These are phyloP conservation scores for Helarctos malayanus DNA, from an alignment of 2,797 vertebrate species.

Conservation along the genomic window DNA sequence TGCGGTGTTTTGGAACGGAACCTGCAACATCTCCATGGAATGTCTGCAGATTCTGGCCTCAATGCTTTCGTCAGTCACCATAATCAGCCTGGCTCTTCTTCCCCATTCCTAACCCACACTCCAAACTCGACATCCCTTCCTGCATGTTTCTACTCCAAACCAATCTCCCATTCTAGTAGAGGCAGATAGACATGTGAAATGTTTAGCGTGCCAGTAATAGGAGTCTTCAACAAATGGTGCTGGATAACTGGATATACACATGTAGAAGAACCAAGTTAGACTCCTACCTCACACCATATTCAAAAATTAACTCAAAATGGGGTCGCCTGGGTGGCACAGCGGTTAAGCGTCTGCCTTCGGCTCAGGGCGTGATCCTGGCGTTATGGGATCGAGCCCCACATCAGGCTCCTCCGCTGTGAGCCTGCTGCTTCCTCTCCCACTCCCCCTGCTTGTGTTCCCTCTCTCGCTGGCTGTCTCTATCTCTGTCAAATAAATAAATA, in stretches of 20 bases:
- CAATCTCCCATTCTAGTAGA: background rate
- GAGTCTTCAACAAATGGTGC: background rate
- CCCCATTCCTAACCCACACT: background rate
- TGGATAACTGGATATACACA: background rate
- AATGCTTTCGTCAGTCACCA: background rate
- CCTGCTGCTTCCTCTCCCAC: too few relatives aligned
- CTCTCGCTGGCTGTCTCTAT: too few relatives aligned
- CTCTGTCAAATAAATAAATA: too few relatives aligned
- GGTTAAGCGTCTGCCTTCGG: too few relatives aligned
- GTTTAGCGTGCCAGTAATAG: background rate
- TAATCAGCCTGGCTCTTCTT: background rate
- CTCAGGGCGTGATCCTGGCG: too few relatives aligned
- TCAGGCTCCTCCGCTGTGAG: too few relatives aligned
- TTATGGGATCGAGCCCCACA: too few relatives aligned
- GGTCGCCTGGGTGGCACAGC: too few relatives aligned
- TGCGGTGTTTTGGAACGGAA: background rate
- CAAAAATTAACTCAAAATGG: background rate
- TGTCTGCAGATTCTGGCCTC: background rate
- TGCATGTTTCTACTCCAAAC: background rate
- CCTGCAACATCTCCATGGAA: background rate
- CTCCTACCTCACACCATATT: background rate
- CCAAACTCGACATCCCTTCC: background rate
- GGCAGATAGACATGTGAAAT: background rate
- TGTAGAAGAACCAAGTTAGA: background rate
- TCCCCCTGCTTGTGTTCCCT: too few relatives aligned